Percentiles rank a stretch among this genome's conserved stretches.
Conservation (phyloP, 2,113 vertebrate species). For the Vulpes vulpes region DNA sequence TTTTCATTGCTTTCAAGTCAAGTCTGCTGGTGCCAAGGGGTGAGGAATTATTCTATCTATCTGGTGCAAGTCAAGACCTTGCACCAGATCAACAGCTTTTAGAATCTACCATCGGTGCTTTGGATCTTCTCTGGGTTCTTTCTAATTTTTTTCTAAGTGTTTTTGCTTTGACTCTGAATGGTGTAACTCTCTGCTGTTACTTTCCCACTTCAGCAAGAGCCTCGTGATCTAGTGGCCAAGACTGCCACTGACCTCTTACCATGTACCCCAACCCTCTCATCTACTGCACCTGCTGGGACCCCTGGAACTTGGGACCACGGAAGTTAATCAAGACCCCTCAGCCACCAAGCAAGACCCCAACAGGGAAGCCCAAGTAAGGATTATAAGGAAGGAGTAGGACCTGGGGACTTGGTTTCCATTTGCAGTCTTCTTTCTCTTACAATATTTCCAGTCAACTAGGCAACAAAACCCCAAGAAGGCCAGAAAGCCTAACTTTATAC, state of each 20-base stretch:
- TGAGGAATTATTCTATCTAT: neutral
- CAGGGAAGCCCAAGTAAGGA: constrained; percentile 75
- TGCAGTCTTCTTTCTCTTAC: neutral
- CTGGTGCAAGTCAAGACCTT: neutral
- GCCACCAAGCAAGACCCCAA: neutral
- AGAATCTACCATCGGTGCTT: neutral
- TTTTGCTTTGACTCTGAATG: neutral
- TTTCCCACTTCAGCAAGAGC: neutral
- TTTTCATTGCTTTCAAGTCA: neutral
- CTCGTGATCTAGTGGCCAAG: neutral
- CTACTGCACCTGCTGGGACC: constrained; percentile 83
- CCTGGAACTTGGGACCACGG: constrained; percentile 72
- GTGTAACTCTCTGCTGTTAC: neutral
- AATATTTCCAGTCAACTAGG: neutral
- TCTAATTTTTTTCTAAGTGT: neutral
- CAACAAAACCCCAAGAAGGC: neutral
- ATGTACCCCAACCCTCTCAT: constrained; percentile 75
- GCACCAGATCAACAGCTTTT: neutral
- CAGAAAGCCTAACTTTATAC: neutral
- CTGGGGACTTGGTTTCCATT: neutral
- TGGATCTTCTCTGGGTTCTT: neutral
- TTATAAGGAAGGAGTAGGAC: neutral
- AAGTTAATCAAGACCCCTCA: constrained; percentile 72
- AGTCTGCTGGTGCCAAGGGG: neutral
- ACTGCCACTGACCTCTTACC: neutral